These are phyloP conservation scores for Adoxophyes honmai DNA, from an alignment of 1,140 invertebrate species.

Conservation along the genomic window DNA sequence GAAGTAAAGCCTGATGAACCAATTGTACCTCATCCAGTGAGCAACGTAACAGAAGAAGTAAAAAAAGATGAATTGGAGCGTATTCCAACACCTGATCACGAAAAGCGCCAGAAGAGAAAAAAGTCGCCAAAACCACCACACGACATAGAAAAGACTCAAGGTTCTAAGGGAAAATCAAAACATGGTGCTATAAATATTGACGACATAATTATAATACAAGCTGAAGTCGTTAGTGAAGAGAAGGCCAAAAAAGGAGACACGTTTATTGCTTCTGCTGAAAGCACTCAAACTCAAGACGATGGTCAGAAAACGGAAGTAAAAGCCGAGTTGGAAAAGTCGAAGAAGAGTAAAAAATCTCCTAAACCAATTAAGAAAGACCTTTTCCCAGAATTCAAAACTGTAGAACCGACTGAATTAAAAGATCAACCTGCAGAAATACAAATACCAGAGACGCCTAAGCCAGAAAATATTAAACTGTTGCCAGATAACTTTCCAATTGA, in stretches of 20 bases:
- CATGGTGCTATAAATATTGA: not conserved
- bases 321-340: not conserved
- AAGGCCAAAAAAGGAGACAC: not conserved
- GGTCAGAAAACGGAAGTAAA: not conserved
- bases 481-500: not conserved
- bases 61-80: conserved; percentile 7
- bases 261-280: not conserved
- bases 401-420: not conserved
- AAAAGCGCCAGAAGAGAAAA: conserved; percentile 26
- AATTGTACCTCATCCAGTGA: not conserved
- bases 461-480: not conserved
- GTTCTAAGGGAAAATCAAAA: not conserved
- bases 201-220: conserved; percentile 8
- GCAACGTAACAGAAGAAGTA: conserved; percentile 19
- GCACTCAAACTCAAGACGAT: not conserved
- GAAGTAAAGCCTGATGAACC: no score
- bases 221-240: conserved; percentile 4
- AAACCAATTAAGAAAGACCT: not conserved
- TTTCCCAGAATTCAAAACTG: not conserved
- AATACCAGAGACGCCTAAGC: not conserved
- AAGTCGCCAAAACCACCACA: conserved; percentile 24
- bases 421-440: not conserved
- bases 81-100: conserved; percentile 17
- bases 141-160: not conserved
- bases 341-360: conserved; percentile 10